A percentile compares a stretch with the other conserved stretches of the same genome.
phyloP scores from a whole-genome alignment of 2,113 vertebrate genomes.

The Dolichallabes microphthalmus region DNA sequence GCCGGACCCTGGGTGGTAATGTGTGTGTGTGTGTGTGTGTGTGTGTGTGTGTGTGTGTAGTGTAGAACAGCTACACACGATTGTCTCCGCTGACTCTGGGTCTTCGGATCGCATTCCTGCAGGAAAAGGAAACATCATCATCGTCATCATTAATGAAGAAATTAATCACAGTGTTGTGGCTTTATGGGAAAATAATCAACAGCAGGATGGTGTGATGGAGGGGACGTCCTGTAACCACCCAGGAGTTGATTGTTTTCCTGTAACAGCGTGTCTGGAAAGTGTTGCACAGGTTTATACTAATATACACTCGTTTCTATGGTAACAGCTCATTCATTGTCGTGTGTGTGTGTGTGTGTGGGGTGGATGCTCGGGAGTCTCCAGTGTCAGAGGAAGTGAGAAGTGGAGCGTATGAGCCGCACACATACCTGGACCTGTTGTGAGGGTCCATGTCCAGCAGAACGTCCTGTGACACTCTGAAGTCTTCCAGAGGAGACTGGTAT shows the following conservation, averaged over 20 bases:
- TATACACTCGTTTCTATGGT: no score
- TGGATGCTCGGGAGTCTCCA: no score
- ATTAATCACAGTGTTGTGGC: not conserved
- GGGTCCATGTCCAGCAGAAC: conserved; percentile 84
- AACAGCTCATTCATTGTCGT: no score
- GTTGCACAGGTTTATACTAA: no score
- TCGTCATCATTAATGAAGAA: not conserved
- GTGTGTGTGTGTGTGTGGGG: no score
- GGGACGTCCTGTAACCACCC: not conserved
- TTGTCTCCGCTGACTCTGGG: conserved; percentile 92
- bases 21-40: not conserved
- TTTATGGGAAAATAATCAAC: not conserved
- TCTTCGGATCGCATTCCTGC: conserved; percentile 80
- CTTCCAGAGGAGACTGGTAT: conserved; percentile 91
- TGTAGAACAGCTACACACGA: conserved; percentile 77
- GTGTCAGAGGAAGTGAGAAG: not conserved
- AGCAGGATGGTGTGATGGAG: not conserved
- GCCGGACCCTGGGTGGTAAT: conserved; percentile 54
- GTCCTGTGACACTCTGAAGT: conserved; percentile 88
- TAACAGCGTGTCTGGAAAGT: not conserved
- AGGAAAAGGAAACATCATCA: conserved; percentile 43
- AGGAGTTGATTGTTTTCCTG: not conserved
- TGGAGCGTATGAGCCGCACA: not conserved
- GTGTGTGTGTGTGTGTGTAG: not conserved
- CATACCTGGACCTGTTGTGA: conserved; percentile 82